Evolutionary conservation across 2,113 vertebrate genomes (phyloP).

Genomic region (Recurvirostra avosetta): DNA sequence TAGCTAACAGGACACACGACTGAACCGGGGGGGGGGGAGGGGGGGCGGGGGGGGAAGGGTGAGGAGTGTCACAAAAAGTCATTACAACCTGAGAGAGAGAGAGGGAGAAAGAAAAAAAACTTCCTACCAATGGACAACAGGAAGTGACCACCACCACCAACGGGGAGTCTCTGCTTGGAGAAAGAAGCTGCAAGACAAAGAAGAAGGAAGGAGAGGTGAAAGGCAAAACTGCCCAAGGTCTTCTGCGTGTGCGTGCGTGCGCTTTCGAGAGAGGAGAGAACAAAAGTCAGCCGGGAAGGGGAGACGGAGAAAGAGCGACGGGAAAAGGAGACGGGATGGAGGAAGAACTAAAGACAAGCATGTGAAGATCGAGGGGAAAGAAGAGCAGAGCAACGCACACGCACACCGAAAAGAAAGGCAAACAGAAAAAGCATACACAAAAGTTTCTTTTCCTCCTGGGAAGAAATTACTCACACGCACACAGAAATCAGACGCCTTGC

Average conservation of each 20-base stretch:
- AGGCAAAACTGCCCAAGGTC: constrained; percentile 52
- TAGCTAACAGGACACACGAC: constrained; percentile 5
- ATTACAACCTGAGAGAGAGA: constrained; percentile 36
- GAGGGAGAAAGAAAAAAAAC: constrained; percentile 27
- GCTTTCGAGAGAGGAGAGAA: constrained; percentile 43
- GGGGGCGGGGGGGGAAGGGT: not conserved
- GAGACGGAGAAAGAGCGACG: not conserved
- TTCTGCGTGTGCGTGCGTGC: not conserved
- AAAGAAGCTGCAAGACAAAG: constrained; percentile 68
- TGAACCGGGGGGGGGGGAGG: not conserved
- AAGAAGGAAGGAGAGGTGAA: constrained; percentile 55
- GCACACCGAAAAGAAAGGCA: not conserved
- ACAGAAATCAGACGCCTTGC: not conserved
- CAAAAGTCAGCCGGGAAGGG: constrained; percentile 51
- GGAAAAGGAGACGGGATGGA: constrained; percentile 1
- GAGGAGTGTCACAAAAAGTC: constrained; percentile 46
- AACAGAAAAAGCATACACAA: not conserved
- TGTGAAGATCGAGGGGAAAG: constrained; percentile 6
- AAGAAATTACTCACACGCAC: not conserved
- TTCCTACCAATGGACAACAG: constrained; percentile 68
- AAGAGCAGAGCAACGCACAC: not conserved
- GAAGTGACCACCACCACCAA: constrained; percentile 61
- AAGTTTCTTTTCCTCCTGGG: constrained; percentile 41
- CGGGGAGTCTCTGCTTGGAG: constrained; percentile 54
- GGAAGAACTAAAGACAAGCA: not conserved